A percentile compares a stretch with the other conserved stretches of the same genome.
Conservation (phyloP, 2,113 vertebrate genomes). For the Carassius auratus region DNA sequence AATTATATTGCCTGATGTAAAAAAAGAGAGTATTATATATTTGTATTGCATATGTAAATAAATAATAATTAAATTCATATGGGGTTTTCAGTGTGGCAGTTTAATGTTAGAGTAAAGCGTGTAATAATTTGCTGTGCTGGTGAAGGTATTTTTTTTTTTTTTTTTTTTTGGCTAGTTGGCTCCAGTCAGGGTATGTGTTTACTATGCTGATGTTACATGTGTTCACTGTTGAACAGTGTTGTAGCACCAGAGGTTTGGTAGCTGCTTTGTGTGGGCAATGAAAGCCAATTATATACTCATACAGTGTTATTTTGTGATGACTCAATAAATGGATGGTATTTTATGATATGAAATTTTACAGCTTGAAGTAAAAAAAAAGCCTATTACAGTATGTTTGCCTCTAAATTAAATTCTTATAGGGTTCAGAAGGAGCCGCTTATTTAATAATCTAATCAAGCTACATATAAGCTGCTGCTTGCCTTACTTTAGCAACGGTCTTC, state of each 20-base stretch:
- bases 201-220: too few species aligned
- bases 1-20: too few species aligned
- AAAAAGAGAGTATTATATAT: too few species aligned
- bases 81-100: not conserved
- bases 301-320: not conserved
- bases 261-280: not conserved
- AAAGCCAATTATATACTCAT: not conserved
- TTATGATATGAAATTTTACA: not conserved
- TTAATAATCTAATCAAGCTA: not conserved
- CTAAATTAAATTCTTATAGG: too few species aligned
- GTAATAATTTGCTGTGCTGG: not conserved
- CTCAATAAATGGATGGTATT: not conserved
- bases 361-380: not conserved
- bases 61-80: not conserved
- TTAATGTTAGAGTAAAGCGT: not conserved
- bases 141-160: not conserved
- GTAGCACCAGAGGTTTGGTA: not conserved
- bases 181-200: too few species aligned
- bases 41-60: too few species aligned
- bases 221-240: too few species aligned
- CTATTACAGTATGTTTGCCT: too few species aligned
- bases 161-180: too few species aligned
- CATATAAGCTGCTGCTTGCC: not conserved
- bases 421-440: not conserved
- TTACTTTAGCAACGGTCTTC: not conserved